Conservation (phyloP, 2,888 invertebrate species). For the Argynnis bischoffii region DNA sequence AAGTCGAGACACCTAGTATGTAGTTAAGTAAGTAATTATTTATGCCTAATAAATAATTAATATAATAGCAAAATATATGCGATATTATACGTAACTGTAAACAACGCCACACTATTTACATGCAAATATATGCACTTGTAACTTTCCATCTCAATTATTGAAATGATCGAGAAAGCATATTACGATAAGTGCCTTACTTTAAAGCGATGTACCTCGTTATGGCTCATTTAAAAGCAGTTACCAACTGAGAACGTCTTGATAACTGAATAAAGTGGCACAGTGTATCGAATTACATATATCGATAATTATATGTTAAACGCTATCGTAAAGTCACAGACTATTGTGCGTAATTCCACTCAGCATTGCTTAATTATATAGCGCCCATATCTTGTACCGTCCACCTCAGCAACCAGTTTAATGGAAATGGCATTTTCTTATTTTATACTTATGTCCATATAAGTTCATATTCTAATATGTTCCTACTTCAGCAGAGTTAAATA, state of each 20-base stretch:
- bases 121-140: conserved; percentile 56
- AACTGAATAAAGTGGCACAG: conserved; percentile 56
- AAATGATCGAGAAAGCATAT: conserved; percentile 57
- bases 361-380: conserved; percentile 73
- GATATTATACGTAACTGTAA: conserved; percentile 16
- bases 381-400: conserved; percentile 35
- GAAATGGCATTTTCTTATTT: conserved; percentile 6
- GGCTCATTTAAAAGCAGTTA: conserved; percentile 67
- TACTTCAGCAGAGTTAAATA: too few relatives aligned
- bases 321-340: conserved; percentile 70
- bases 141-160: conserved; percentile 38
- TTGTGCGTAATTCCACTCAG: conserved; percentile 73
- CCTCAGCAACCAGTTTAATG: conserved; percentile 17
- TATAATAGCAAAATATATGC: background rate
- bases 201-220: conserved; percentile 58
- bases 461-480: too few relatives aligned
- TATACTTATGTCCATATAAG: conserved; percentile 16
- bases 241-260: conserved; percentile 63
- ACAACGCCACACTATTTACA: conserved; percentile 14
- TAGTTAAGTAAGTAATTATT: background rate
- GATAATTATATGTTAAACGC: conserved; percentile 71
- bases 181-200: conserved; percentile 52
- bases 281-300: conserved; percentile 62
- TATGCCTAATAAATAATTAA: background rate
- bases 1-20: background rate